Conservation (phyloP, 2,797 vertebrate genomes). For the Danio tinwini region DNA sequence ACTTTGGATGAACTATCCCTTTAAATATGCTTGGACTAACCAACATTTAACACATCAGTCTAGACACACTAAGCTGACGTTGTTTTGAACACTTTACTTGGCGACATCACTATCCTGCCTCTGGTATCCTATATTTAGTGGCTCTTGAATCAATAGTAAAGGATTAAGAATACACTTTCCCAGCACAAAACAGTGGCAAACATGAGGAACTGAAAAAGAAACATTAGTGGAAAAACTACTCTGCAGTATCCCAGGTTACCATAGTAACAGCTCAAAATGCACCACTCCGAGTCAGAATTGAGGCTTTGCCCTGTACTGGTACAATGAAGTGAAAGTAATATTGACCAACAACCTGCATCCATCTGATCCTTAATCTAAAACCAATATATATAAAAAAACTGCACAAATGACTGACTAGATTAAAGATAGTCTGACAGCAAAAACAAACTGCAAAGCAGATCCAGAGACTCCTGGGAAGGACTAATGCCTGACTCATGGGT, state of each 20-base stretch:
- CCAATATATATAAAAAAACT: background rate
- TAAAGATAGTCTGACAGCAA: background rate
- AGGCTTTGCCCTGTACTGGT: background rate
- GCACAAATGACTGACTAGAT: constrained; percentile 1
- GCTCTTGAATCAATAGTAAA: background rate
- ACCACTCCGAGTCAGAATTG: constrained; percentile 6
- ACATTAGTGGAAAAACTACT: background rate
- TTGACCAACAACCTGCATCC: background rate
- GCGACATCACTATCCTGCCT: background rate
- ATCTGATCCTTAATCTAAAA: background rate
- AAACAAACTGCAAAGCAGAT: background rate
- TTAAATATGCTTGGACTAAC: background rate
- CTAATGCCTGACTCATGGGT: constrained; percentile 19
- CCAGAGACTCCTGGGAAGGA: background rate
- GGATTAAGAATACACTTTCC: background rate
- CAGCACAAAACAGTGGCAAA: background rate
- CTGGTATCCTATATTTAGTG: background rate
- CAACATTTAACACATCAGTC: background rate
- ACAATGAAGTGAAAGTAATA: background rate
- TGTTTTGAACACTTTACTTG: background rate
- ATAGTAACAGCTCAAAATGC: constrained; percentile 12
- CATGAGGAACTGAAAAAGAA: background rate
- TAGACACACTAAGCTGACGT: background rate
- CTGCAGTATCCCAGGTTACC: constrained; percentile 19
- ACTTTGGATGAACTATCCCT: too few relatives aligned